Evolutionary conservation across 1,140 invertebrate species (phyloP), one percentile per base, ranked within the genome.

Genomic region (Philopotamus ludificatus): DNA sequence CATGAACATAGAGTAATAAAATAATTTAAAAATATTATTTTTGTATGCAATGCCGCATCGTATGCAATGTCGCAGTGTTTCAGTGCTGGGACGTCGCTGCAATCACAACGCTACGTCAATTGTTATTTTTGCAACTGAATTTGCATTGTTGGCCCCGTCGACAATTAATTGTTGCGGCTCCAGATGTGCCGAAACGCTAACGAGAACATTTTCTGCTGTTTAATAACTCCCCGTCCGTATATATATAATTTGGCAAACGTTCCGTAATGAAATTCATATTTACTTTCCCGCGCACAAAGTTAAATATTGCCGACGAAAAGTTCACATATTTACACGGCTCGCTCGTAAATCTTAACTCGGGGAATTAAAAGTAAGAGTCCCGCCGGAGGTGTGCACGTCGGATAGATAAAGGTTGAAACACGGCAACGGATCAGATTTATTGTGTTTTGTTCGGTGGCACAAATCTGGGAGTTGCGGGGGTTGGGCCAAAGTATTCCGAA

Each of bases 251-350:
- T 34, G 50, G 39, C 34, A 42, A 57, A 57, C 34, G 54, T 18
- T 22, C 26, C 39, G 34, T 57, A 57, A 57, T 42, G 54, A 57
- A 57, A 57, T 57, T 57, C 39, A 57, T 57, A 57, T 57, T 57
- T 57, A 57, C 54, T 57, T 57, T 55, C 53, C n/a, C 12, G 41
- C 50, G 50, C 28, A 25, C 22, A 53, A 53, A 55, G 53, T 55
- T 26, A 55, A 55, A 55, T 55, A 55, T 55, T 55, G 54, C 54
- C 26, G 54, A 15, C 15, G 54, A 57, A 57, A 57, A 57, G 54
- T 57, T 57, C 34, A 57, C 28, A 42, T 21, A 21, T 34, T 3
- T 25, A 25, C 23, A 25, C 51, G 51, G 28, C 4, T 7, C 28
- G 28, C 28, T 34, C 28, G 28, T 34, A 34, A 34, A 34, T 34